phyloP scores from a whole-genome alignment of 2,797 vertebrate species.

The Xenops minutus region DNA sequence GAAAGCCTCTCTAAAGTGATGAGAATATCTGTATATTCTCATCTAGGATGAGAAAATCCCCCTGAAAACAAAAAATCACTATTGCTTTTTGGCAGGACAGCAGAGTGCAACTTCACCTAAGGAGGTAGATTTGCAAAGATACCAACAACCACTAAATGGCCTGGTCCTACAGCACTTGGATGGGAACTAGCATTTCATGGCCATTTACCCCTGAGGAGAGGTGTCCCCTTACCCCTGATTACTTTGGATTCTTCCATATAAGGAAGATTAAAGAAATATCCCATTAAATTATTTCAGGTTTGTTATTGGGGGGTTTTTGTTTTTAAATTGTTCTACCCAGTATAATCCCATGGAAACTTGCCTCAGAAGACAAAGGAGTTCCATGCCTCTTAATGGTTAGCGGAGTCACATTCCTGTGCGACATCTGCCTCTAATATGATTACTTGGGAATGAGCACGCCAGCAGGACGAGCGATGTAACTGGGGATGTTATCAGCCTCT shows the following conservation, averaged over 20 bases:
- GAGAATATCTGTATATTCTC: slow-evolving; percentile 38
- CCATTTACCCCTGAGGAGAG: background rate
- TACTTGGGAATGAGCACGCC: background rate
- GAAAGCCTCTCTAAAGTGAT: slow-evolving; percentile 28
- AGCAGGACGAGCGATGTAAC: background rate
- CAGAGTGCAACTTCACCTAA: background rate
- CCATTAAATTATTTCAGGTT: background rate
- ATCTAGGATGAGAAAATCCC: slow-evolving; percentile 1
- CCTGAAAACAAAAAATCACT: slow-evolving; percentile 16
- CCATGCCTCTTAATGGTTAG: background rate
- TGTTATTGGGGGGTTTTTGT: background rate
- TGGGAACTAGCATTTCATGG: background rate
- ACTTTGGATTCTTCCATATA: background rate
- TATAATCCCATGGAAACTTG: background rate
- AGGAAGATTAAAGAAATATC: slow-evolving; percentile 7
- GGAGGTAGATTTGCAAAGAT: slow-evolving; percentile 5
- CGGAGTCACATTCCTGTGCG: background rate
- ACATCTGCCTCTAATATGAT: slow-evolving; percentile 34
- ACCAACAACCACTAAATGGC: background rate
- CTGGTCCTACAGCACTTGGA: background rate
- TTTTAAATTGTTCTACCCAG: background rate
- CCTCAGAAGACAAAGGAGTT: slow-evolving; percentile 2
- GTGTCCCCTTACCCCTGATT: background rate
- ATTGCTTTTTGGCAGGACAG: slow-evolving; percentile 26
- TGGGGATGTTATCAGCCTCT: slow-evolving; percentile 22